phyloP scores from a whole-genome alignment of 2,797 vertebrate species.

The Bovichtus variegatus region DNA sequence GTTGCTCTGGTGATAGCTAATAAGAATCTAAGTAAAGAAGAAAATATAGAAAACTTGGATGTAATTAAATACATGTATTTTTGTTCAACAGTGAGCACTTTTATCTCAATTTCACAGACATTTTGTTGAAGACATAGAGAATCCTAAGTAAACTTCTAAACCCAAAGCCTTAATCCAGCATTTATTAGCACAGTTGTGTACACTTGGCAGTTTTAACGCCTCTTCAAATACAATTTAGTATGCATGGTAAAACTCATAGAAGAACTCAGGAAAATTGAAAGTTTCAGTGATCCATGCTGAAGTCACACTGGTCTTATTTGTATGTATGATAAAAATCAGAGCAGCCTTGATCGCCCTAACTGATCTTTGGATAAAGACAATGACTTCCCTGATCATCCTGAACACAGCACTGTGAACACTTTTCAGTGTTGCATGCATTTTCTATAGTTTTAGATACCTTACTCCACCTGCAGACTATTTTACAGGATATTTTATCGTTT shows the following conservation, averaged over 20 bases:
- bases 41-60: too few relatives aligned
- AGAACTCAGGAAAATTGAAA: background rate
- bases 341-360: background rate
- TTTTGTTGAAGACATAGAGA: slow-evolving; percentile 15
- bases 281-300: background rate
- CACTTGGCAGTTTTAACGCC: slow-evolving; percentile 31
- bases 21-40: slow-evolving; percentile 33
- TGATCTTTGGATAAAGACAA: background rate
- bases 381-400: background rate
- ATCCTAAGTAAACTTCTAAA: slow-evolving; percentile 46
- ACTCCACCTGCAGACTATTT: background rate
- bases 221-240: slow-evolving; percentile 36
- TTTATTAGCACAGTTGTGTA: slow-evolving; percentile 50
- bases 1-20: slow-evolving; percentile 20
- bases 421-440: background rate
- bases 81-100: slow-evolving; percentile 11
- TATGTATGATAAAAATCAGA: background rate
- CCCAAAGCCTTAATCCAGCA: slow-evolving; percentile 32
- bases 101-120: slow-evolving; percentile 51
- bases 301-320: background rate
- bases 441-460: background rate
- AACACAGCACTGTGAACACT: background rate
- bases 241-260: background rate
- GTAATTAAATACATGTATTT: slow-evolving; percentile 12
- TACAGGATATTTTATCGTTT: background rate